Evolutionary conservation across 2,113 vertebrate species (phyloP).

Genomic region (Tragelaphus imberbis): DNA sequence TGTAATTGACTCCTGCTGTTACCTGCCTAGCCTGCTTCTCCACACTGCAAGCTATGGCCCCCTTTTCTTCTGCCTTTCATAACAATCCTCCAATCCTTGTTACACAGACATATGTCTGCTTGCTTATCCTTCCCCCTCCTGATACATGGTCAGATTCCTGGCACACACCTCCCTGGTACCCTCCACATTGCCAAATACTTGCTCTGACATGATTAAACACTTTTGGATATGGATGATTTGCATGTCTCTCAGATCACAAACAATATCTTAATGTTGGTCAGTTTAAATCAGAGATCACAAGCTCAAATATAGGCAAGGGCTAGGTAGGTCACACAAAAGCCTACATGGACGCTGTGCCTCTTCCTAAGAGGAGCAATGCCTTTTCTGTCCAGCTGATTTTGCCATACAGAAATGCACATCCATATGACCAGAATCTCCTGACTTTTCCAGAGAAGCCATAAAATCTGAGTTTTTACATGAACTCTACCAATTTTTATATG

Average conservation of each 20-base stretch:
- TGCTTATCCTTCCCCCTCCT: background rate
- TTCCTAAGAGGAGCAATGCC: slow-evolving; percentile 13
- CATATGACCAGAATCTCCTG: background rate
- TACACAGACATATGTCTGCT: slow-evolving; percentile 26
- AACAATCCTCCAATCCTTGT: slow-evolving; percentile 34
- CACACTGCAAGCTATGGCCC: background rate
- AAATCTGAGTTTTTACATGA: background rate
- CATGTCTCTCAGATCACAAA: slow-evolving; percentile 47
- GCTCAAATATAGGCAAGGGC: background rate
- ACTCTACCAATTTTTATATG: slow-evolving; percentile 24
- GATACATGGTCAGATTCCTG: slow-evolving; percentile 39
- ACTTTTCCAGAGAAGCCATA: background rate
- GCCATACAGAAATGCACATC: background rate
- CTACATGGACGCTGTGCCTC: background rate
- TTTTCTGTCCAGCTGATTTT: slow-evolving; percentile 12
- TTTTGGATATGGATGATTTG: slow-evolving; percentile 21
- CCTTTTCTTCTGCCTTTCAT: slow-evolving; percentile 46
- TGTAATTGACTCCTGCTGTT: slow-evolving; percentile 54
- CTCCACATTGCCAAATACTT: slow-evolving; percentile 18
- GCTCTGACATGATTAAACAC: slow-evolving; percentile 32
- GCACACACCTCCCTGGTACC: background rate
- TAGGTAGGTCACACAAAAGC: background rate
- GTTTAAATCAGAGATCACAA: slow-evolving; percentile 15
- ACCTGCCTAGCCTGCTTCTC: slow-evolving; percentile 39
- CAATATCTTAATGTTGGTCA: background rate